Base-by-base conservation (phyloP, 2,797 vertebrate genomes). In the Sylvilagus floridanus region DNA sequence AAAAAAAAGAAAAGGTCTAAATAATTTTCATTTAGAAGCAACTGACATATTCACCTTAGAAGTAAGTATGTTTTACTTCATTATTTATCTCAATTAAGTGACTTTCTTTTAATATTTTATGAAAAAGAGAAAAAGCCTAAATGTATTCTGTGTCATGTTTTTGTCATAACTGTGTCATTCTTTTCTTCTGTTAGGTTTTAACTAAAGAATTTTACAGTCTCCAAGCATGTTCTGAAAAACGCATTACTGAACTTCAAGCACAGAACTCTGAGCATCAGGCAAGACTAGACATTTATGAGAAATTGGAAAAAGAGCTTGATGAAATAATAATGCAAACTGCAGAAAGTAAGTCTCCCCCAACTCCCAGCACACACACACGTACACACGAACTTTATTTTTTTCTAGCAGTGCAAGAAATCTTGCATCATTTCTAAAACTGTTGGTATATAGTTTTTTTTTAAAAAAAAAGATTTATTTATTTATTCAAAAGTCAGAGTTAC, bases 201-300 rank as follows among this genome's bases (percentile, higher is more conserved):
- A 99, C 99, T 63, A 99, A 99, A 98, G 99, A 99, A 98, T 99
- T 99, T 98, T 99, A 99, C 85, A 98, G 98, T 96, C 99, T 99
- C 90, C 99, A 99, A 98, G 98, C 99, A 42, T 98, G 99, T 90
- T 99, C 99, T 88, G 99, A 99, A 98, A 99, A 99, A 97, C 98
- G 98, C 21, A 97, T 98, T 97, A 98, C 98, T 14, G 99, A 99
- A 98, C 99, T 99, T 95, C 99, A 99, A 19, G 97, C 99, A 82
- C 99, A 99, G 96, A 99, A 99, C 97, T 98, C 99, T 21, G 99
- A 99, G 91, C 98, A 98, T 97, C 99, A 99, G 22, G 98, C 99
- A 78, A 99, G 98, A 68, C 98, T 99, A 88, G 98, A 99, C 97
- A 99, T 99, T 17, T 99, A 99, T 0, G 99, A 99, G 98, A 99